Base-by-base conservation (phyloP, 2,888 invertebrate genomes). In the Acanthopleura granulata region DNA sequence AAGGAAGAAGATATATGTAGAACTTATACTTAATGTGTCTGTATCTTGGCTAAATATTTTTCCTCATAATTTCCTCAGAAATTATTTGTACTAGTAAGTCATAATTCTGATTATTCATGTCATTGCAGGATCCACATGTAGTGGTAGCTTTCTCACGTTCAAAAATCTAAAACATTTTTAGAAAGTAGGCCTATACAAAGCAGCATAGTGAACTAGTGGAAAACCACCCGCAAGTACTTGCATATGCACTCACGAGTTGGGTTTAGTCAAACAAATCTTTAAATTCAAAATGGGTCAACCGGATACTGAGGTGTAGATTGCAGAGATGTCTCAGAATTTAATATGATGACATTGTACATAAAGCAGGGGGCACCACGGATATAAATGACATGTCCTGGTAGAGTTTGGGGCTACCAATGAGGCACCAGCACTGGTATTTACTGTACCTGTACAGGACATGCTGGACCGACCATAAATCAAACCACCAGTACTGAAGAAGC, bases 251-350 rank as follows among this genome's bases (percentile, higher is more conserved):
- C 40, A 40, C 40, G 57, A 4, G 57, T 57, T 57, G 12, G 22
- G 18, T n/a, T 57, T 57, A 57, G 22, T 22, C 57, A 57, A 57
- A 57, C 57, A 57, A 3, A 57, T 12, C 12, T 57, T 6, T 57
- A 57, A 57, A 57, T 57, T 40, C 18, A 57, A 57, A 57, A 18
- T 57, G 57, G 57, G 57, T 57, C 57, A 57, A 57, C 57, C 57
- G 57, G 57, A 40, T 40, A 40, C 40, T 40, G 40, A 40, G 40
- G 40, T 40, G 40, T 40, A 40, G 3, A 40, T 40, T 40, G 40
- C 40, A 40, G 40, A 40, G 40, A 40, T 40, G 40, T 40, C 40
- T 40, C 40, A 40, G 40, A 9, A 40, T 40, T 40, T 40, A 40
- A 40, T 40, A 40, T 40, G 40, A 40, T 40, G 40, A 40, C 40